A percentile compares a stretch with the other conserved stretches of the same genome.
Conservation (phyloP, 2,888 invertebrate species). For the Spodoptera exigua region DNA sequence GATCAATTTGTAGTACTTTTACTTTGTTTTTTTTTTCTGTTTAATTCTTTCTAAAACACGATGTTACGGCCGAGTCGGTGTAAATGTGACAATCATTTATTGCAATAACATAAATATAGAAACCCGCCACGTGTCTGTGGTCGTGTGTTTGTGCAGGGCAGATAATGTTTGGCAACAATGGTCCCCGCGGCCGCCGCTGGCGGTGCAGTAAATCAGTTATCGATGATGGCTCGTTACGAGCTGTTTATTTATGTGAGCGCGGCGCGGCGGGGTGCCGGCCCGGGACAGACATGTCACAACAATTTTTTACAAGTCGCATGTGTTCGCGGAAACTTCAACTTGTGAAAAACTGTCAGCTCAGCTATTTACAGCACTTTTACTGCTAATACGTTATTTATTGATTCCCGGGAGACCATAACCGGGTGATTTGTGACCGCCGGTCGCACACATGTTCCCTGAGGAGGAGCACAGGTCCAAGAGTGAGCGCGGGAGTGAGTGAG, state of each 20-base stretch:
- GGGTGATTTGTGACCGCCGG: slow-evolving; percentile 33
- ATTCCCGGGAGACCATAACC: slow-evolving; percentile 69
- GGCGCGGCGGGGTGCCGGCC: slow-evolving; percentile 47
- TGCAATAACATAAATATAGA: too few species aligned
- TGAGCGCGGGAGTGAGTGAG: too few species aligned
- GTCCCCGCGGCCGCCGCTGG: slow-evolving; percentile 7
- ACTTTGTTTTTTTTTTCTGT: too few species aligned
- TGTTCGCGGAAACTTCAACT: slow-evolving; percentile 66
- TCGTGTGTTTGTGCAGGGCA: slow-evolving; percentile 18
- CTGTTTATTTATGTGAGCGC: slow-evolving; percentile 57
- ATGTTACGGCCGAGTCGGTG: too few species aligned
- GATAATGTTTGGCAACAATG: slow-evolving; percentile 23
- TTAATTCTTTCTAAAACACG: too few species aligned
- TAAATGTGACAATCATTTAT: too few species aligned
- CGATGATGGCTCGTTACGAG: slow-evolving; percentile 58
- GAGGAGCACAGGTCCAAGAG: slow-evolving; percentile 7
- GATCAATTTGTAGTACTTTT: too few species aligned
- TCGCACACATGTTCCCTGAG: slow-evolving; percentile 49
- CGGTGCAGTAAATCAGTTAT: slow-evolving; percentile 62
- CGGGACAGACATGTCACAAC: slow-evolving; percentile 63
- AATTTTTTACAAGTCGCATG: slow-evolving; percentile 56
- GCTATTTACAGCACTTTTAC: slow-evolving; percentile 68
- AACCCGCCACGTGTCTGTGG: neutral
- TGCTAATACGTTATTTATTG: slow-evolving; percentile 76
- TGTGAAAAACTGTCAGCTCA: slow-evolving; percentile 56